These are phyloP conservation scores for Tapera naevia DNA, from an alignment of 2,797 vertebrate species.

Conservation along the genomic window DNA sequence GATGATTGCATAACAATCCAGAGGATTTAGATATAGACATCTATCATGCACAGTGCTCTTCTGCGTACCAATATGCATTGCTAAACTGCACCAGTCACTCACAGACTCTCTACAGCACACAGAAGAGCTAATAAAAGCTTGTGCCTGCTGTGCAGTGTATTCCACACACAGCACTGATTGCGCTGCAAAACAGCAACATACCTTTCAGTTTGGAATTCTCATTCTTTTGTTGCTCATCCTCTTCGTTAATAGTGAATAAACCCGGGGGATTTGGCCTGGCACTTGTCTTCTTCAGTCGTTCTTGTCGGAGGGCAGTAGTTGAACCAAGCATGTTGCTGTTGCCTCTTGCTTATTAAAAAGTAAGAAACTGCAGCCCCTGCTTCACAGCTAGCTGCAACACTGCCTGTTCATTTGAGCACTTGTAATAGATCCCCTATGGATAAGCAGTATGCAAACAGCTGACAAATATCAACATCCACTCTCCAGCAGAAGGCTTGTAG, in stretches of 20 bases:
- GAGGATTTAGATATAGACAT: not conserved
- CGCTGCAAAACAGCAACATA: slow-evolving; percentile 69
- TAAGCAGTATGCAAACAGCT: slow-evolving; percentile 73
- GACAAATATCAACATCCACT: slow-evolving; percentile 75
- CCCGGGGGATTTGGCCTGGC: slow-evolving; percentile 82
- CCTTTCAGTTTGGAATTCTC: slow-evolving; percentile 79
- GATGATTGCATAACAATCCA: not conserved
- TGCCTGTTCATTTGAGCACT: slow-evolving; percentile 74
- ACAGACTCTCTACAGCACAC: not conserved
- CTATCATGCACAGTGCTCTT: not conserved
- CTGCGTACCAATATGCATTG: not conserved
- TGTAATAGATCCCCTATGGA: slow-evolving; percentile 72
- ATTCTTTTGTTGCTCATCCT: slow-evolving; percentile 90
- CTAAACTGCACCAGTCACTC: not conserved
- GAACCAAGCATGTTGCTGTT: slow-evolving; percentile 76
- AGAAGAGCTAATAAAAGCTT: not conserved
- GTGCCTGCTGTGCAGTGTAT: not conserved
- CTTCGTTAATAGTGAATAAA: slow-evolving; percentile 96
- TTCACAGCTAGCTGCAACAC: slow-evolving; percentile 65
- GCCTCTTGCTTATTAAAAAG: slow-evolving; percentile 62
- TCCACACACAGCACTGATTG: not conserved
- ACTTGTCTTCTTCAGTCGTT: slow-evolving; percentile 82
- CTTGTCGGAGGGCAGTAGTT: slow-evolving; percentile 72
- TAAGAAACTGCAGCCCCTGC: slow-evolving; percentile 66
- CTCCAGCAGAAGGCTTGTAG: slow-evolving; percentile 60